Evolutionary conservation across 2,113 vertebrate genomes (phyloP).

Genomic region (Phylloscopus whistleri): DNA sequence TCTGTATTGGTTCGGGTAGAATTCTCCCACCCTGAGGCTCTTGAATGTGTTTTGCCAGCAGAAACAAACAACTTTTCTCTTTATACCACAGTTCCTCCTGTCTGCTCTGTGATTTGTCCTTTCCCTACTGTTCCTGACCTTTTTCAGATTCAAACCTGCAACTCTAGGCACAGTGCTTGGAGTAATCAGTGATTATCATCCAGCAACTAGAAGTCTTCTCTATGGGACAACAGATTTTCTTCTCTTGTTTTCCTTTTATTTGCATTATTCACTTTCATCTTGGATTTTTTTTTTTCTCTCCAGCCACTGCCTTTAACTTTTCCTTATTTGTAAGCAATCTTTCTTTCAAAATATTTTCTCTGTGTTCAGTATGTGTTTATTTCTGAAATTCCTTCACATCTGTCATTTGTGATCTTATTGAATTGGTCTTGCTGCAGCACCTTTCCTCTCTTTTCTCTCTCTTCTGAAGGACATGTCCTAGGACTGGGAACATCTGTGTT

Average conservation of each 20-base stretch:
- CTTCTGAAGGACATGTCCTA: background rate
- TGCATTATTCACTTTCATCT: background rate
- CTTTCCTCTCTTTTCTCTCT: background rate
- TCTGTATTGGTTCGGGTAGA: background rate
- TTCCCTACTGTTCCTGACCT: background rate
- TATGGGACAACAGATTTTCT: background rate
- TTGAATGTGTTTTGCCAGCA: background rate
- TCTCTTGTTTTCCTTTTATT: background rate
- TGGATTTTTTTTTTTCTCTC: background rate
- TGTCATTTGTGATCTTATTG: background rate
- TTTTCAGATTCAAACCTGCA: background rate
- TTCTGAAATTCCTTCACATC: background rate
- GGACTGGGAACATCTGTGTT: background rate
- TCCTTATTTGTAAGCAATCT: background rate
- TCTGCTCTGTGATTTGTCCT: background rate
- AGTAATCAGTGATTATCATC: background rate
- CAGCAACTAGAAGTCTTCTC: background rate
- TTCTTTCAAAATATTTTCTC: background rate
- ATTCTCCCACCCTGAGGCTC: background rate
- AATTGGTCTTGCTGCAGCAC: background rate
- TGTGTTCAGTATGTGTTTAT: background rate
- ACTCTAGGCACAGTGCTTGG: background rate
- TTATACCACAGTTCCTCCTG: background rate
- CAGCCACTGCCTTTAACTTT: background rate
- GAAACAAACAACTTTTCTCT: conserved; percentile 1